Evolutionary conservation across 2,113 vertebrate genomes (phyloP).

Genomic region (Rhodinocichla rosea): DNA sequence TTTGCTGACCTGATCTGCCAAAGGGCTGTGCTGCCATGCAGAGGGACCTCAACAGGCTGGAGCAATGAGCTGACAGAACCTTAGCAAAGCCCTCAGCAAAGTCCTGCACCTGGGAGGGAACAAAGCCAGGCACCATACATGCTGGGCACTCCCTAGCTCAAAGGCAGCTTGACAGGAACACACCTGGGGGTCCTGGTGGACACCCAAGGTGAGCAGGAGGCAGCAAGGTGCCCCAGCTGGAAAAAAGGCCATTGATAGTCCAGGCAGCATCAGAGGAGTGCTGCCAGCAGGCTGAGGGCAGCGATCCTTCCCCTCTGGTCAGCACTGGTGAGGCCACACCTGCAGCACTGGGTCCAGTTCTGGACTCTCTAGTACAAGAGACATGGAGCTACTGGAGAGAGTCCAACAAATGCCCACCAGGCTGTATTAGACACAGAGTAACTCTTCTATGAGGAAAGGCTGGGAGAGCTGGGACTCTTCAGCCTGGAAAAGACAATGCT

Average conservation of each 20-base stretch:
- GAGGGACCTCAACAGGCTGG: background rate
- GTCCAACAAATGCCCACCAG: background rate
- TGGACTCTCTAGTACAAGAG: background rate
- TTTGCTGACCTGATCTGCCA: background rate
- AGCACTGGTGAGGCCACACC: background rate
- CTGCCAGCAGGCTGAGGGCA: background rate
- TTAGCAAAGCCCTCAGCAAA: background rate
- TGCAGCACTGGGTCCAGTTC: background rate
- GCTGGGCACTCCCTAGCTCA: background rate
- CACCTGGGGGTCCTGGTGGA: background rate
- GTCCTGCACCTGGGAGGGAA: background rate
- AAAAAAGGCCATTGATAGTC: background rate
- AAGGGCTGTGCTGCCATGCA: background rate
- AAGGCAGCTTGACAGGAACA: background rate
- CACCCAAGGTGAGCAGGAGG: background rate
- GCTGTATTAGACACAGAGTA: background rate
- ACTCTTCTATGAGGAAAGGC: background rate
- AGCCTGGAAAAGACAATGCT: background rate
- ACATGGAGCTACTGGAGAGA: background rate
- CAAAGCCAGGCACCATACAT: background rate
- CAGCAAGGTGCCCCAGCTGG: background rate
- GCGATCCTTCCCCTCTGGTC: background rate
- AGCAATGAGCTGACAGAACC: background rate
- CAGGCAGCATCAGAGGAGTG: background rate
- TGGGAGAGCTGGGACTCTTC: background rate